phyloP scores from a whole-genome alignment of 1,140 invertebrate species.

The silkworm (Bombyx mori) region ASM3026992v2 NC_085131.1:645501-646000 shows the following conservation, averaged over 20 bases:
- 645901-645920: constrained; percentile 49
- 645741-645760: constrained; percentile 69
- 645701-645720: constrained; percentile 70
- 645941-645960: constrained; percentile 54
- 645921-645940: constrained; percentile 47
- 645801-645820: constrained; percentile 59
- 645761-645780: constrained; percentile 47
- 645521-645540: constrained; percentile 64
- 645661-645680: constrained; percentile 55
- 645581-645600: constrained; percentile 66
- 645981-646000: constrained; percentile 19
- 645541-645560: constrained; percentile 47
- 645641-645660: constrained; percentile 68
- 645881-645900: constrained; percentile 58
- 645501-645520: constrained; percentile 61
- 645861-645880: constrained; percentile 60
- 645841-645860: constrained; percentile 60
- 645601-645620: constrained; percentile 47
- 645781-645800: constrained; percentile 42
- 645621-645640: constrained; percentile 67
- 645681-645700: constrained; percentile 62
- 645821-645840: constrained; percentile 57
- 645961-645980: constrained; percentile 11
- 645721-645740: constrained; percentile 70
- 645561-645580: constrained; percentile 60